These are phyloP conservation scores for Actinernus sp. DNA, from an alignment of 92 coral and sea anemone genomes.

Conservation along the genomic window DNA sequence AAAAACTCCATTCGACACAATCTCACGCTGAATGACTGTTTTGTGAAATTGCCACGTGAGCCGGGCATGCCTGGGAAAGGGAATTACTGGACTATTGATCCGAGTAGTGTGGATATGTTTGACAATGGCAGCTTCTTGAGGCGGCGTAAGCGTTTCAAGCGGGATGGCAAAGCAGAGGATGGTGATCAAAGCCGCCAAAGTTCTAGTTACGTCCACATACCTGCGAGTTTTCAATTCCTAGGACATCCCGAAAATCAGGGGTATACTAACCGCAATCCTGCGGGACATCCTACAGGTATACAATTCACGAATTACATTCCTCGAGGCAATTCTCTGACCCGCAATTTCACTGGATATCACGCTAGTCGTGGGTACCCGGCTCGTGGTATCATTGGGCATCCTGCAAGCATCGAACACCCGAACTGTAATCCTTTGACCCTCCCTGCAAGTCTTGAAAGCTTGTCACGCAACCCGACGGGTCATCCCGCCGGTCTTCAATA, in stretches of 20 bases:
- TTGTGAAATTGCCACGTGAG: slow-evolving; percentile 81
- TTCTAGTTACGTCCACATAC: not conserved
- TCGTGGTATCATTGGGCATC: no score
- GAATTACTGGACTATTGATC: slow-evolving; percentile 89
- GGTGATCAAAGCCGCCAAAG: not conserved
- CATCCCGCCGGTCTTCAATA: not conserved
- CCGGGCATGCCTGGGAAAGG: slow-evolving; percentile 71
- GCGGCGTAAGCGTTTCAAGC: slow-evolving; percentile 75
- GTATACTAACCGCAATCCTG: not conserved
- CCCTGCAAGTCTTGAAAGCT: no score
- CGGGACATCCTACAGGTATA: not conserved
- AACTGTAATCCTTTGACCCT: no score
- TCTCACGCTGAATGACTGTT: slow-evolving; percentile 95
- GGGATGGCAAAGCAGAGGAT: slow-evolving; percentile 34
- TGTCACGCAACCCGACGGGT: no score
- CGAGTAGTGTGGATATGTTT: slow-evolving; percentile 81
- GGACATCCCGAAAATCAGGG: no score
- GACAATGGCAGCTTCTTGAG: slow-evolving; percentile 92
- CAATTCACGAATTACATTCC: not conserved
- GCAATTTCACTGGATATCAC: not conserved
- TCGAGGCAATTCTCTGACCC: not conserved
- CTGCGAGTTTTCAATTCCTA: no score
- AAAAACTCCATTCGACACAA: slow-evolving; percentile 94
- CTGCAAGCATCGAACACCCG: no score
- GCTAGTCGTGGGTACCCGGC: no score